Base-by-base conservation (phyloP, 2,888 invertebrate species). In the Netelia fuscicornis region DNA sequence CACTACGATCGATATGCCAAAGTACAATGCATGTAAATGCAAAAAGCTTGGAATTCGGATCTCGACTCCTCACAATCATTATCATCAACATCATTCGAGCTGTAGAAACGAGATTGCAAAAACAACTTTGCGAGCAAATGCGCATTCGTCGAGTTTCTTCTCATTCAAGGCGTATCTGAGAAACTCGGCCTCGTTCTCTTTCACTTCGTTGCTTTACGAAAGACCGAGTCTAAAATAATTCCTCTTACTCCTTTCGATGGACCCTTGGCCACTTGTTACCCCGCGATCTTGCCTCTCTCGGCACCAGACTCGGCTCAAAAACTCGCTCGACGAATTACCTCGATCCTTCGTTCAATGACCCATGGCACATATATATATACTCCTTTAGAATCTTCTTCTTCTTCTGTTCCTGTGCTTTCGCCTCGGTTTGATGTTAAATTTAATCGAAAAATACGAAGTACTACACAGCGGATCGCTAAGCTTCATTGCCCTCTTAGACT, bases 311-410 rank as follows among this genome's bases (percentile, higher is more conserved):
- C 79, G 76, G 85, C 82, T 85, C 82, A 85, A 85, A 85, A 85
- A 85, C 85, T 85, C 85, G 85, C 85, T 82, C 85, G 85, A 85
- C 85, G 85, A 85, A 85, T 85, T 85, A 85, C 85, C 82, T 62
- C 79, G 79, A 82, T 82, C 76, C 70, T 72, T 67, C 85, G 79
- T 82, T 85, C 85, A 80, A 85, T 82, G 85, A 85, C 82, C 85
- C 85, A 65, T 44, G 23, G 52, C 65, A 65, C 30, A 42, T 25
- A 44, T 44, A 70, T 68, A 25, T 37, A 65, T 52, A 58, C 71
- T 58, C 68, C 48, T 54, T 74, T 13, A 58, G 65, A 79, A 67
- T 72, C 58, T 72, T 72, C 70, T 80, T 76, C 42, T 70, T 75
- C 56, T 82, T 72, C 65, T 77, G 67, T 77, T 83, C 44, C 62